Conservation (phyloP, 1,140 invertebrate genomes). For the Aleiodes sp. region DNA sequence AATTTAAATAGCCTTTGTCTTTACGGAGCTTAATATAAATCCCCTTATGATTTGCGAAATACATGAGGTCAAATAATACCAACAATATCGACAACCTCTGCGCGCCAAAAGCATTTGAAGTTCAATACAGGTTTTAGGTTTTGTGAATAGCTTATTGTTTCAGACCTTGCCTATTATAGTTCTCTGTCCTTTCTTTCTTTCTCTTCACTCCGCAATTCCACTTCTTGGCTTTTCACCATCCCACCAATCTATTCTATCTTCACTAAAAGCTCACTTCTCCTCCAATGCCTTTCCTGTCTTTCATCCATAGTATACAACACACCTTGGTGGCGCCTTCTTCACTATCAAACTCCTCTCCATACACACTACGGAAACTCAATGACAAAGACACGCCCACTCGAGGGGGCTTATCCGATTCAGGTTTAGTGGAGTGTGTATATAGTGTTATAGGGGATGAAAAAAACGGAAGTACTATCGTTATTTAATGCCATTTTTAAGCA, state of each 20-base stretch:
- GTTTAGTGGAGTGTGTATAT: neutral
- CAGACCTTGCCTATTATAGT: constrained; percentile 11
- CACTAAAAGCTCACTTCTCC: neutral
- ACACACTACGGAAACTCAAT: neutral
- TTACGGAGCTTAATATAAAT: too few species aligned
- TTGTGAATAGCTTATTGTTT: constrained; percentile 8
- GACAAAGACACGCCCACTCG: constrained; percentile 8
- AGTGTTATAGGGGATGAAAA: constrained; percentile 3
- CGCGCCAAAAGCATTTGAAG: too few species aligned
- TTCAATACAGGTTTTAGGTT: neutral
- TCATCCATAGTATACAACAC: neutral
- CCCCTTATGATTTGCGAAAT: too few species aligned
- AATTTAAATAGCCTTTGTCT: too few species aligned
- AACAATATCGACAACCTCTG: too few species aligned
- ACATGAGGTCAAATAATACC: too few species aligned
- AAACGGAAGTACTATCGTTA: too few species aligned
- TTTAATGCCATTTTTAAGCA: too few species aligned
- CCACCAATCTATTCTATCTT: constrained; percentile 12
- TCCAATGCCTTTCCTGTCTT: constrained; percentile 1
- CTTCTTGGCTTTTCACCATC: constrained; percentile 6
- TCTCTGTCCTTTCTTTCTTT: neutral
- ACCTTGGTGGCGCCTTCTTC: neutral
- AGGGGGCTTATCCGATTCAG: constrained; percentile 10
- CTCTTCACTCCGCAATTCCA: neutral
- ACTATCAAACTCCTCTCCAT: too few species aligned